Base-by-base conservation (phyloP, 2,888 invertebrate species). In the Drosophila paranaensis region DNA sequence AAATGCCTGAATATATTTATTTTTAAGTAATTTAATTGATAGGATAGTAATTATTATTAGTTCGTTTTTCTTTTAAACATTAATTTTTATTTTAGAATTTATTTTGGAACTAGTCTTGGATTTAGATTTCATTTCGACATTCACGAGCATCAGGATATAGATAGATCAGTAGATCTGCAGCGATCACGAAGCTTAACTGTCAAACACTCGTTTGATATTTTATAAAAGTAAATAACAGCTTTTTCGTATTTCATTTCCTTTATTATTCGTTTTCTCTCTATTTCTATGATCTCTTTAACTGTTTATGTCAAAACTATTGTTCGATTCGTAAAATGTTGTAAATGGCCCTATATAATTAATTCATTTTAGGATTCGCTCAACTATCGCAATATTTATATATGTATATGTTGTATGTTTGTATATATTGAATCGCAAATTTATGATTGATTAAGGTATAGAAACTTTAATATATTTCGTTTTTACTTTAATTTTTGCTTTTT, bases 391-490 rank as follows among this genome's bases (percentile, higher is more conserved):
- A 74, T 79, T 48, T 74, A 56, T 56, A 74, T 76, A 58, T 84
- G 70, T 82, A 66, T 73, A 66, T 78, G 69, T 87, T 80, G 77
- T 77, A 71, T 74, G 60, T 74, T 68, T 74, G 70, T 78, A 74
- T 83, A 81, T 83, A 76, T 79, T 77, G 72, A 80, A 78, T 88
- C 86, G 75, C 80, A 84, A 84, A 80, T 82, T 75, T 80, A 86
- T 84, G 88, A 76, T 88, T 84, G 83, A 80, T 80, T 82, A 81
- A 77, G 75, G 68, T 86, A 72, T 81, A 84, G 89, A 87, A 82
- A 74, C 76, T 75, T 79, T 84, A 73, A 79, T 73, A 65, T 78
- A 66, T 74, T 77, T 74, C 37, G 6, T 58, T 72, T 69, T 48
- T 42, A 42, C 35, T 33, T 27, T 43, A 6, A 3, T 46, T 68